Base-by-base conservation (phyloP, 2,113 vertebrate genomes). In the Pavo muticus region DNA sequence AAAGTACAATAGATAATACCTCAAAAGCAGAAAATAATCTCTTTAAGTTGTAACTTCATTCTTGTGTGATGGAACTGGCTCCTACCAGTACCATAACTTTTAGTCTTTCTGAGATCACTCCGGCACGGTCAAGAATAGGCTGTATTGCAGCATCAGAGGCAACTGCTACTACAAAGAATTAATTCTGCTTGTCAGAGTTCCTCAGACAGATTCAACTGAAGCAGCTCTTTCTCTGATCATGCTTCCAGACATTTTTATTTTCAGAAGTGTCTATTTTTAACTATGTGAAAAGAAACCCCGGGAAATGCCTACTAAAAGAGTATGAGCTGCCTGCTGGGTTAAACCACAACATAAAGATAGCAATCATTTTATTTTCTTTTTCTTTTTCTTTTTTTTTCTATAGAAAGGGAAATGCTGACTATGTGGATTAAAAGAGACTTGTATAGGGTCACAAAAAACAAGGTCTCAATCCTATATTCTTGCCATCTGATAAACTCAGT, bases 121-220 rank as follows among this genome's bases (percentile, higher is more conserved):
- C 14, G 57, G 8, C 3, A 14, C 17, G 60, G 25, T 42, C 29
- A 76, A 63, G 40, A 88, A 47, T 6, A 52, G 35, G 5, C 10
- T 68, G 27, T 47, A 63, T 70, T 86, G 40, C 19, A 73, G 8
- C 67, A 57, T 23, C 21, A 65, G 21, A 42, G 35, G 21, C 24
- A 89, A 40, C 10, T 91, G n/a, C 15, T 5, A 24, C 10, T 9
- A 16, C 17, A 59, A 77, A 47, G 17, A 20, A 5, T n/a, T 81
- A 16, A 44, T 54, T 64, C 12, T 35, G 14, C 7, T 87, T 90
- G 10, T 63, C 42, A 50, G 39, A 59, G 20, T 20, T 86, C 57
- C 7, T 57, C 1, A 0, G 4, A 4, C 3, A 32, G 6, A 52
- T 48, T 61, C 37, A 67, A 0, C 2, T 81, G n/a, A 77, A 75